Base-by-base conservation (phyloP, 2,888 invertebrate species). In the Cecidostiba fungosa region DNA sequence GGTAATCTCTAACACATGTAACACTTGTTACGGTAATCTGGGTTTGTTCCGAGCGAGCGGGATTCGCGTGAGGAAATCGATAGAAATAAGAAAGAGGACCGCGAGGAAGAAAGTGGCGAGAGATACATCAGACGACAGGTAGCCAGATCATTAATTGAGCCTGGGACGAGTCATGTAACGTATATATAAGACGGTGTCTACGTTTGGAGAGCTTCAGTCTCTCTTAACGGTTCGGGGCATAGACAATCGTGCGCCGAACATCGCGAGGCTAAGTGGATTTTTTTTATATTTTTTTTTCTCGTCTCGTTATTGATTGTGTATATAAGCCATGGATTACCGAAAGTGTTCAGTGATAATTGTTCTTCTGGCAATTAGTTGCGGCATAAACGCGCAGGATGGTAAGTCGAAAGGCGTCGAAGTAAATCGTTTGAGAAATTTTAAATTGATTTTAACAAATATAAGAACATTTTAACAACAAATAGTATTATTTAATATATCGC, bases 121-220 rank as follows among this genome's bases (percentile, higher is more conserved):
- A 82, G 82, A 69, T 74, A 59, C 54, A 54, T 54, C 54, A 54
- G 74, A 39, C 36, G 70, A 32, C 47, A 66, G 80, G 76, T 80
- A 78, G 74, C 70, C 23, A 69, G 74, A 81, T 74, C 77, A 82
- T 81, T 78, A 82, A 85, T 84, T 72, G 77, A 79, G 62, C 5
- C 62, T 32, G 81, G 59, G 47, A 23, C 66, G 72, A 8, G 50
- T 81, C 72, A 77, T 54, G 70, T 77, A 54, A 76, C 50, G 80
- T 74, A 80, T 83, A 80, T 85, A 87, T 62, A 87, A 85, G 82
- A 74, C 62, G 73, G 54, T 82, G 66, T 62, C 77, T 73, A 36
- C 77, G 36, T 70, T 66, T 16, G 76, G 83, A 79, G 79, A 82
- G 47, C 79, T 82, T 82, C 85, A 86, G 86, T 86, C 82, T 77